A percentile compares a stretch with the other conserved stretches of the same genome.
These are phyloP conservation scores for Siniperca undulata DNA, from an alignment of 2,797 vertebrate species.

Conservation along the genomic window DNA sequence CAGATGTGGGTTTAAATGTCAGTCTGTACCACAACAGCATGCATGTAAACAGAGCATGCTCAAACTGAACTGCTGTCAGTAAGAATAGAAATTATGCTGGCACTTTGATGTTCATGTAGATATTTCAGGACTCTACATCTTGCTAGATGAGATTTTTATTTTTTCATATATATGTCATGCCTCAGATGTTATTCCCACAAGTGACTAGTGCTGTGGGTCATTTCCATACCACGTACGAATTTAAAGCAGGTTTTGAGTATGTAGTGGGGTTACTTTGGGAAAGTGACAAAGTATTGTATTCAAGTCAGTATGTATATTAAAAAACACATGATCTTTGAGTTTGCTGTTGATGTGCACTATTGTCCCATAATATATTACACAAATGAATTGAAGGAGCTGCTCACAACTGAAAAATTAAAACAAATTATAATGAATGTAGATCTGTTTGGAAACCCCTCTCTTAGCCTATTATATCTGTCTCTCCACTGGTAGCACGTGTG, in stretches of 20 bases:
- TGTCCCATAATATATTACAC: background rate
- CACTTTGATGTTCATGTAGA: conserved; percentile 3
- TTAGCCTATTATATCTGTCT: background rate
- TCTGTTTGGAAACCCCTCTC: background rate
- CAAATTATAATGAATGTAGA: background rate
- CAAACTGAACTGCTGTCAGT: conserved; percentile 15
- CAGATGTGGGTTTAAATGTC: conserved; percentile 11
- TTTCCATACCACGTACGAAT: background rate
- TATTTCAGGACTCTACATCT: background rate
- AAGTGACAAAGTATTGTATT: background rate
- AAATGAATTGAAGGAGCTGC: background rate
- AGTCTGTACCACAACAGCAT: conserved; percentile 6
- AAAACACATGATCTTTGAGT: background rate
- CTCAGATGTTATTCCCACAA: background rate
- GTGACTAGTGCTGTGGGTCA: background rate
- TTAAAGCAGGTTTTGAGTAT: background rate
- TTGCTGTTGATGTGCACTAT: background rate
- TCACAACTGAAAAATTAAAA: background rate
- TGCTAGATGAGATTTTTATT: background rate
- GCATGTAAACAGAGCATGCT: background rate
- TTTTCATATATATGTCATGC: background rate
- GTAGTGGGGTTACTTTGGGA: background rate
- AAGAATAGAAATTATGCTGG: background rate
- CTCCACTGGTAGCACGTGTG: background rate
- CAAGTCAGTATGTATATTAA: too few species aligned